Evolutionary conservation across 2,113 vertebrate species (phyloP), one percentile per base, ranked within the genome.

Genomic region (Gymnorhina tibicen): DNA sequence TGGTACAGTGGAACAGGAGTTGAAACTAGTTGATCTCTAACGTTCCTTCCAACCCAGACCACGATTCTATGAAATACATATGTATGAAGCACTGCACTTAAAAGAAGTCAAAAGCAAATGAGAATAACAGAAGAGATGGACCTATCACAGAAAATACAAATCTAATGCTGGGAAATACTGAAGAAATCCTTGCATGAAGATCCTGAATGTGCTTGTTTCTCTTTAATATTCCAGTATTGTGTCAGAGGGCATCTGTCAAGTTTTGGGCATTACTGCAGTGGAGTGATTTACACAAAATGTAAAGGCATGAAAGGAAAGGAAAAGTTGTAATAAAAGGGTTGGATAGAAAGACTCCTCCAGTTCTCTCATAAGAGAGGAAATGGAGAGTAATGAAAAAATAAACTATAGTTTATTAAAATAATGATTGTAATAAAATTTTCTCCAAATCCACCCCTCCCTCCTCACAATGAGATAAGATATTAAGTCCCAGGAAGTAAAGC

Each of bases 391-490:
- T 21, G 10, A 39, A 47, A 56, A 72, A 87, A 79, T 55, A 46
- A 78, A 66, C 23, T 47, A 60, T 6, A n/a, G 9, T 72, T 66
- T 84, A 56, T 91, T 85, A 67, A 19, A 76, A 70, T 19, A 24
- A 76, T 62, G 14, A 24, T 60, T 4, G 3, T 27, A 52, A 91
- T 41, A 42, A 55, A 30, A 15, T 84, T 60, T 70, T 66, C 46
- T 79, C 13, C 35, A 81, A 47, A 47, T 76, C 19, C 10, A 12
- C 16, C 8, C 3, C 13, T 33, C 33, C 4, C 5, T 4, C 27
- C 5, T 3, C 2, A 0, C 19, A 46, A 8, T 60, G 19, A 15
- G 9, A 52, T 42, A 62, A 67, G 20, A 33, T 13, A 28, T 49
- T 66, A 74, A 79, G 13, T 84, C 16, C 23, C 18, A 58, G 23